Evolutionary conservation across 1,140 invertebrate genomes (phyloP), one percentile per base, ranked within the genome.

Genomic region (Drosophila bocki): DNA sequence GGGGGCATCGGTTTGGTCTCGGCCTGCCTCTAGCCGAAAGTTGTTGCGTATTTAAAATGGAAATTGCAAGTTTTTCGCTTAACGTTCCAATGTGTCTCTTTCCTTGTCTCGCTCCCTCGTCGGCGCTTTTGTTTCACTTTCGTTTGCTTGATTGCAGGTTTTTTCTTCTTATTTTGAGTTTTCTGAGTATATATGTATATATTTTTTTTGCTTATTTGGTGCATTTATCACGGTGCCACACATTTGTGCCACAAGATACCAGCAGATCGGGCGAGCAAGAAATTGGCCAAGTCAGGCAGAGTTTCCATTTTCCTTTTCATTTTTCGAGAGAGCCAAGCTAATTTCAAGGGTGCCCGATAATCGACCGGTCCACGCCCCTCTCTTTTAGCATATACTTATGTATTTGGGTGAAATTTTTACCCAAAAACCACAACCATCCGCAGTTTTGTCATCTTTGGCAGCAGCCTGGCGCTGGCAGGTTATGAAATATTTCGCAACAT

Each of bases 1-100:
- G 44, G 35, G 35, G 57, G 53, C 44, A 45, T 32, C 53, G 35
- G 44, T 37, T 35, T 7, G 29, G 45, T 56, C 53, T 17, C 54
- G 41, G 83, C 70, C 80, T 85, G 85, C 75, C 86, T 85, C 86
- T 88, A 90, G 86, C 85, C 81, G 84, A 88, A 88, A 88, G 85
- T 88, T 90, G 85, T 90, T 90, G 85, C 78, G 85, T 85, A 90
- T 90, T 76, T 86, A 85, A 90, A 90, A 90, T 90, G 86, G 85
- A 91, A 90, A 90, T 90, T 90, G 85, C 85, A 85, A 90, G 75
- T 90, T 90, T 90, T 88, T 88, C 63, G 75, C 74, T 72, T 44
- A 56, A 59, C 61, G 63, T 62, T 76, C 74, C 58, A 19, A 44
- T 44, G 58, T 56, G 74, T 45, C 57, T 42, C 48, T 51, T 45